Conservation (phyloP, 2,113 vertebrate genomes). For the Eublepharis macularius region DNA sequence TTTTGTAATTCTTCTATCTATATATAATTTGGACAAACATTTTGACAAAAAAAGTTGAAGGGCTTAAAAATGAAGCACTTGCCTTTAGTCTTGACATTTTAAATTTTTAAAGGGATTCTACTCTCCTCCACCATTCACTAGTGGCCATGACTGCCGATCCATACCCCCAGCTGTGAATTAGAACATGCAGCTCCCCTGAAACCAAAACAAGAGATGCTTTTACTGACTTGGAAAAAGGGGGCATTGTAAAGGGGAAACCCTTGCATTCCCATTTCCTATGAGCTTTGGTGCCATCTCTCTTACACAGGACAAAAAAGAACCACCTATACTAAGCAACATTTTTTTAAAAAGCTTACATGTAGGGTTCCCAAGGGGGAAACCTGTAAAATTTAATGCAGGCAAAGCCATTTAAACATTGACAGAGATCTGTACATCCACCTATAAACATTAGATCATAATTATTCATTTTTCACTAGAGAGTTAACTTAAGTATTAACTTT, state of each 20-base stretch:
- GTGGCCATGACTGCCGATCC: slow-evolving; percentile 42
- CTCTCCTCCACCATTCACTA: slow-evolving; percentile 33
- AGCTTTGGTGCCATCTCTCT: slow-evolving; percentile 49
- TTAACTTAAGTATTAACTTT: background rate
- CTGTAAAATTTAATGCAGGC: slow-evolving; percentile 32
- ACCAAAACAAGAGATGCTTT: slow-evolving; percentile 57
- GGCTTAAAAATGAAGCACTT: background rate
- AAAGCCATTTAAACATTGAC: slow-evolving; percentile 28
- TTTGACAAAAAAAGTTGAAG: slow-evolving; percentile 46
- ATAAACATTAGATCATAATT: slow-evolving; percentile 5
- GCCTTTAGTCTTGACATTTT: slow-evolving; percentile 17
- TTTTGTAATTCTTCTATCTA: slow-evolving; percentile 46
- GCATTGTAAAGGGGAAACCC: background rate
- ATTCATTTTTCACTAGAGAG: background rate
- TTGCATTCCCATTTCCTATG: slow-evolving; percentile 49
- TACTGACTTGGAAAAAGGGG: slow-evolving; percentile 54
- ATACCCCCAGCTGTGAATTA: slow-evolving; percentile 50
- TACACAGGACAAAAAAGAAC: background rate
- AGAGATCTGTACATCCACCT: slow-evolving; percentile 23
- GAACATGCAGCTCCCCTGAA: slow-evolving; percentile 44
- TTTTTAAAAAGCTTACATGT: slow-evolving; percentile 13
- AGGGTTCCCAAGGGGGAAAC: slow-evolving; percentile 32
- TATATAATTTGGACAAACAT: slow-evolving; percentile 33
- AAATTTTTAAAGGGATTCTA: slow-evolving; percentile 23
- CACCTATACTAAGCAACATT: slow-evolving; percentile 16